A percentile compares a stretch with the other conserved stretches of the same genome.
Conservation (phyloP, 2,797 vertebrate species). For the Mormyrops boulengeri region DNA sequence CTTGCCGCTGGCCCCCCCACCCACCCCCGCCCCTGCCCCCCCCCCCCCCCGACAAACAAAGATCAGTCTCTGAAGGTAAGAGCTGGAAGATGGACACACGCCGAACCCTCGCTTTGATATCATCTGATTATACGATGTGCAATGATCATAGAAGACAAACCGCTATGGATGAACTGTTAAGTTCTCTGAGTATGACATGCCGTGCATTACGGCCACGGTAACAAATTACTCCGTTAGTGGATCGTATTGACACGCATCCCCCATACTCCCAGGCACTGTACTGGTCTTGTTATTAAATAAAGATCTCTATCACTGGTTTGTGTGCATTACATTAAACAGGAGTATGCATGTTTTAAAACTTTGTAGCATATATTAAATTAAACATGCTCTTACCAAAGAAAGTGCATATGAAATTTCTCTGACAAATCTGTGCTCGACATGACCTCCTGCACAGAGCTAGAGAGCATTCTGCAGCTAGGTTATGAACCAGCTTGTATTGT, state of each 20-base stretch:
- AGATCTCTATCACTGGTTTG: background rate
- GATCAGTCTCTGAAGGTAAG: constrained; percentile 28
- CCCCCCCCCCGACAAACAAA: constrained; percentile 30
- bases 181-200: background rate
- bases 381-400: background rate
- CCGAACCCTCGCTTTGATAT: constrained; percentile 30
- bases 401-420: background rate
- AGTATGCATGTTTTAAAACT: background rate
- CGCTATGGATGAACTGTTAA: constrained; percentile 19
- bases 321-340: background rate
- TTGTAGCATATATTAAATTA: background rate
- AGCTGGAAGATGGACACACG: constrained; percentile 27
- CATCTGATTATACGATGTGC: constrained; percentile 23
- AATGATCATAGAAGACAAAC: constrained; percentile 36
- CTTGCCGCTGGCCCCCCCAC: no score
- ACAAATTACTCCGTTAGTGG: background rate
- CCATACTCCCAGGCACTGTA: background rate
- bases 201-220: background rate
- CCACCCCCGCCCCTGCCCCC: no score
- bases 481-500: background rate
- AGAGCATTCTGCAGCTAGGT: background rate
- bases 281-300: background rate
- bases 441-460: background rate
- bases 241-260: background rate
- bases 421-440: background rate